A percentile compares a stretch with the other conserved stretches of the same genome.
These are phyloP conservation scores for Athalia cordata DNA, from an alignment of 2,888 invertebrate species.

Conservation along the genomic window DNA sequence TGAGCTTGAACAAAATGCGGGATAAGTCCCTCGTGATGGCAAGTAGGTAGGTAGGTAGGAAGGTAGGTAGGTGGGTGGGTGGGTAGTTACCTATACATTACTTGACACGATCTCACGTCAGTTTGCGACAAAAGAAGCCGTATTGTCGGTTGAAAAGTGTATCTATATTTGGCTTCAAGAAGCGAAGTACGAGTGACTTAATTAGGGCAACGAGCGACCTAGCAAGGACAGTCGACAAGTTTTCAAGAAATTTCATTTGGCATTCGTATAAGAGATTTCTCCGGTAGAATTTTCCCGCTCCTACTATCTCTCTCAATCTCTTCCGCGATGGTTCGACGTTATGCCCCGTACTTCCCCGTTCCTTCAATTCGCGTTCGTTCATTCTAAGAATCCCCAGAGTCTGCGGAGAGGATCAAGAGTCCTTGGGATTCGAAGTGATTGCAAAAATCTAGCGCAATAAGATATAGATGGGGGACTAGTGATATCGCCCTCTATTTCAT, in stretches of 20 bases:
- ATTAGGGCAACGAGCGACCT: slow-evolving; percentile 35
- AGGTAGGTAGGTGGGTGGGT: too few species aligned
- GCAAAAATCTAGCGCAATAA: slow-evolving; percentile 33
- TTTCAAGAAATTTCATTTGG: slow-evolving; percentile 33
- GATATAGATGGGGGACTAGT: background rate
- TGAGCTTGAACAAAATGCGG: background rate
- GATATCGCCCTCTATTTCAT: slow-evolving; percentile 36
- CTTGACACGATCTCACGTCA: background rate
- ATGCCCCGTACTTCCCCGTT: background rate
- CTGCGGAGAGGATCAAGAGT: slow-evolving; percentile 27
- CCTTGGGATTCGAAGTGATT: slow-evolving; percentile 39
- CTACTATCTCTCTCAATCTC: too few species aligned
- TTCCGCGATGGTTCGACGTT: slow-evolving; percentile 11
- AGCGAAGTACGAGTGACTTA: slow-evolving; percentile 28
- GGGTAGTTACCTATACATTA: too few species aligned
- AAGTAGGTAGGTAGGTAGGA: too few species aligned
- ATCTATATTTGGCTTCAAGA: slow-evolving; percentile 23
- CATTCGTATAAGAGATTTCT: slow-evolving; percentile 25
- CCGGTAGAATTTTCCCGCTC: slow-evolving; percentile 6
- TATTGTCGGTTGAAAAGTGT: slow-evolving; percentile 2
- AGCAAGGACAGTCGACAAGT: slow-evolving; percentile 29
- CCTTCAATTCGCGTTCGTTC: slow-evolving; percentile 1
- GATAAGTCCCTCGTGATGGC: too few species aligned
- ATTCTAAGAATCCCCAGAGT: slow-evolving; percentile 28
- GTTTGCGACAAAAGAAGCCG: slow-evolving; percentile 1